Conservation (phyloP, 2,113 vertebrate genomes). For the Tinamus guttatus region DNA sequence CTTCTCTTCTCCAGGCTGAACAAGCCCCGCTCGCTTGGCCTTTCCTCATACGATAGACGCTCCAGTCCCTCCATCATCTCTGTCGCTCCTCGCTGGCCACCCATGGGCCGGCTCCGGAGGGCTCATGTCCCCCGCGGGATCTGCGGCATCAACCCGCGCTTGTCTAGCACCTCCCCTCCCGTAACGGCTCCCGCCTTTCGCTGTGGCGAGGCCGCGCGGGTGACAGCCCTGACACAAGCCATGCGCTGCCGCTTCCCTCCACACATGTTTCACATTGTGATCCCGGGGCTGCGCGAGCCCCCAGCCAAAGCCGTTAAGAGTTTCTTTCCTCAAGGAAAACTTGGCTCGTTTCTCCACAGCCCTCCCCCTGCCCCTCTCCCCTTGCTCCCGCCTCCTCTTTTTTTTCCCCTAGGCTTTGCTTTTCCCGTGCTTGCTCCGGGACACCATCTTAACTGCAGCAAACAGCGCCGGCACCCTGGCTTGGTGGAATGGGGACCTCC, state of each 20-base stretch:
- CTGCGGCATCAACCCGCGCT: not conserved
- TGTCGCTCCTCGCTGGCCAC: too few species aligned
- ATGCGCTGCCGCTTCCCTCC: not conserved
- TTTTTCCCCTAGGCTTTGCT: not conserved
- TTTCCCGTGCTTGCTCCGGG: not conserved
- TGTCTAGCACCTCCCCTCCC: not conserved
- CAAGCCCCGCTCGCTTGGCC: too few species aligned
- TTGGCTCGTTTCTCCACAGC: slow-evolving; percentile 10
- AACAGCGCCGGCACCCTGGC: not conserved
- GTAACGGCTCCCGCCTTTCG: not conserved
- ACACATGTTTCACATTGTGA: slow-evolving; percentile 15
- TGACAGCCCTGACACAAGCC: slow-evolving; percentile 57
- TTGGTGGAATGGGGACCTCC: slow-evolving; percentile 10
- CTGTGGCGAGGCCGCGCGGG: not conserved
- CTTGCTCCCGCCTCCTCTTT: not conserved
- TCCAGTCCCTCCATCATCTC: too few species aligned
- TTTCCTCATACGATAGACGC: too few species aligned
- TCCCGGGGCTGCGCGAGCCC: slow-evolving; percentile 22
- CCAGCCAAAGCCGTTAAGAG: slow-evolving; percentile 23
- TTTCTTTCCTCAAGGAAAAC: not conserved
- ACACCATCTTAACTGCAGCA: not conserved
- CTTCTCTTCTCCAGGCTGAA: too few species aligned
- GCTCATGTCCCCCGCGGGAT: not conserved
- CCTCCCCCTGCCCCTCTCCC: not conserved
- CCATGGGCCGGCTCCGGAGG: too few species aligned